Evolutionary conservation across 2,113 vertebrate species (phyloP).

Genomic region (Hemichromis elongatus): DNA sequence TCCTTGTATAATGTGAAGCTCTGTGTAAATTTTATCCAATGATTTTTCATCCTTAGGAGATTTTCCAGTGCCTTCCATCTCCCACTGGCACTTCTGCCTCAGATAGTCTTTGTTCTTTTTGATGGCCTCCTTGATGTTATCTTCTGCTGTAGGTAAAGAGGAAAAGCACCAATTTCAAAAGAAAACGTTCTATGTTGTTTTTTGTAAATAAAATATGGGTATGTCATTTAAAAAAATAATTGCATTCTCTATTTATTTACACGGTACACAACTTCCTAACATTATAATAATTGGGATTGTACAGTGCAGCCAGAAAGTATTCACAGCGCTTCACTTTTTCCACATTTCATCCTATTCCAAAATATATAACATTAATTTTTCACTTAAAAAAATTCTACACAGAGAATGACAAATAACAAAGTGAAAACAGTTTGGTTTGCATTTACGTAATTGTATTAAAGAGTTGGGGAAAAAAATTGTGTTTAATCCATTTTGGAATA

Average conservation of each 20-base stretch:
- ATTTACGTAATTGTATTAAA: background rate
- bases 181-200: background rate
- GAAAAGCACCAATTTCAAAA: background rate
- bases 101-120: background rate
- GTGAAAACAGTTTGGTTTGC: background rate
- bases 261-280: background rate
- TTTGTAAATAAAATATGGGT: background rate
- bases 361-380: background rate
- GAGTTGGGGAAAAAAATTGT: accelerated
- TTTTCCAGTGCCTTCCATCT: background rate
- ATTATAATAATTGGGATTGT: background rate
- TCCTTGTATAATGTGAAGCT: constrained; percentile 21
- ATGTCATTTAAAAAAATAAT: background rate
- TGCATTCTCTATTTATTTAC: background rate
- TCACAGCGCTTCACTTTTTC: background rate
- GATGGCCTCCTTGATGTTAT: background rate
- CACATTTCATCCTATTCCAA: background rate
- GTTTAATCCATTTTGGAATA: background rate
- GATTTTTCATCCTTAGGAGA: background rate
- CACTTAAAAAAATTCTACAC: background rate
- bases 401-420: background rate
- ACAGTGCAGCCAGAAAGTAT: background rate
- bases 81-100: background rate
- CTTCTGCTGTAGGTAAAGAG: background rate
- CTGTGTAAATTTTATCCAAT: constrained; percentile 19